Conservation (phyloP, 2,888 invertebrate species). For the Platerodrilus igneus region DNA sequence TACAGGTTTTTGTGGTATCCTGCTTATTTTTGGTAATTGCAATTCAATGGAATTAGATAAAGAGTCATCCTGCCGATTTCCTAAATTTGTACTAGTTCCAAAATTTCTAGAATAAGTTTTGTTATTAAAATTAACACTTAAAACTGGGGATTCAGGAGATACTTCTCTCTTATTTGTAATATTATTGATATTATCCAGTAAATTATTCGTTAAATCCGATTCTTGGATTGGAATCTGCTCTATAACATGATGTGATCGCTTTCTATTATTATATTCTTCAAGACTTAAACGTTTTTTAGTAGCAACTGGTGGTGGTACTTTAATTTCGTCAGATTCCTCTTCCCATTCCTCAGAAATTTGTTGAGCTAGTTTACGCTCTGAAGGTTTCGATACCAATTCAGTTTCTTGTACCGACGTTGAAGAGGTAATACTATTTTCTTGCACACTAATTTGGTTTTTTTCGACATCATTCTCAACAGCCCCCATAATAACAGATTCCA, state of each 20-base stretch:
- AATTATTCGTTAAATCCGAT: constrained; percentile 9
- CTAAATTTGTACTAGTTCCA: no score
- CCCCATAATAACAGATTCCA: neutral
- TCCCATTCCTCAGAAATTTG: constrained; percentile 20
- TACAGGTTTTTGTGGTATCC: constrained; percentile 5
- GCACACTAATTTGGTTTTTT: constrained; percentile 11
- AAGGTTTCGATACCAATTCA: constrained; percentile 4
- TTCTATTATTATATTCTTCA: constrained; percentile 27
- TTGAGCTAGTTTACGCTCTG: constrained; percentile 9
- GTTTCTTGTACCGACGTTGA: constrained; percentile 18
- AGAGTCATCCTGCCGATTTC: constrained; percentile 9
- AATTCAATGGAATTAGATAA: constrained; percentile 17
- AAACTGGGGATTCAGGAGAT: constrained; percentile 14
- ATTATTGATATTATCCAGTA: constrained; percentile 1
- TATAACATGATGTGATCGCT: constrained; percentile 8
- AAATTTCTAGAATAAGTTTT: constrained; percentile 15
- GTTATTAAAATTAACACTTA: constrained; percentile 17
- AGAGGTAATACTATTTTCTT: constrained; percentile 20
- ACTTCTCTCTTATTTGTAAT: constrained; percentile 1
- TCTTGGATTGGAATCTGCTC: constrained; percentile 4
- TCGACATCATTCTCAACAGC: neutral
- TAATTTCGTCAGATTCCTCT: constrained; percentile 15
- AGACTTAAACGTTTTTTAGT: constrained; percentile 23
- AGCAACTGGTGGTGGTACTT: constrained; percentile 1
- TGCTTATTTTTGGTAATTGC: constrained; percentile 18